Base-by-base conservation (phyloP, 2,113 vertebrate genomes). In the Callionymus lyra region DNA sequence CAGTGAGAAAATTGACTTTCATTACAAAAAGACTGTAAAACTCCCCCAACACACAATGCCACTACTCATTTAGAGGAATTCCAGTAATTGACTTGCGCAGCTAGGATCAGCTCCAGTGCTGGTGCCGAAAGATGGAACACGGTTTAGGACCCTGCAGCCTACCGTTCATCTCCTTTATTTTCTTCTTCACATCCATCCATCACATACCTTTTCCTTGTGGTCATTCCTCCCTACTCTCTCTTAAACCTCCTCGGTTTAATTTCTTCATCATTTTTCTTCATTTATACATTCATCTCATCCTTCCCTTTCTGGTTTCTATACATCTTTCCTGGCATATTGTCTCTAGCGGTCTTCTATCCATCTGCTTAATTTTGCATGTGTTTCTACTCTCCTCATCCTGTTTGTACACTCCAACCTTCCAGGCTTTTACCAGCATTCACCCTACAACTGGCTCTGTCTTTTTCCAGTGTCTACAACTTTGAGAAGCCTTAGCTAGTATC, bases 301-400 rank as follows among this genome's bases (percentile, higher is more conserved):
- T 12, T 43, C 41, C 19, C 33, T 16, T 63, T 36, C 42, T 4
- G 18, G 36, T 33, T 16, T 48, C 47, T 37, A 47, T 64, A 38
- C 41, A 45, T 67, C 52, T 47, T 48, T 16, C 18, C 33, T 35
- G 1, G 12, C 41, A 47, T 21, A 31, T 44, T 33, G 33, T 50
- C 38, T 42, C 42, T 41, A 39, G 21, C 38, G 53, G 47, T 35
- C 37, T 44, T 38, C 47, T 41, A 58, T 56, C 49, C 53, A 64
- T 59, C 60, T 58, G 54, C 19, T 33, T 55, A 51, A 47, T 21
- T 53, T 41, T 50, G 33, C 35, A 39, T 41, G 18, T 40, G 37
- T 43, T 56, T 49, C 40, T 53, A 46, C 34, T 49, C 36, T 41
- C 37, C 33, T 49, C 34, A 66, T 55, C 40, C 47, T 36, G 41